Base-by-base conservation (phyloP, 1,140 invertebrate genomes). In the Wasmannia auropunctata region DNA sequence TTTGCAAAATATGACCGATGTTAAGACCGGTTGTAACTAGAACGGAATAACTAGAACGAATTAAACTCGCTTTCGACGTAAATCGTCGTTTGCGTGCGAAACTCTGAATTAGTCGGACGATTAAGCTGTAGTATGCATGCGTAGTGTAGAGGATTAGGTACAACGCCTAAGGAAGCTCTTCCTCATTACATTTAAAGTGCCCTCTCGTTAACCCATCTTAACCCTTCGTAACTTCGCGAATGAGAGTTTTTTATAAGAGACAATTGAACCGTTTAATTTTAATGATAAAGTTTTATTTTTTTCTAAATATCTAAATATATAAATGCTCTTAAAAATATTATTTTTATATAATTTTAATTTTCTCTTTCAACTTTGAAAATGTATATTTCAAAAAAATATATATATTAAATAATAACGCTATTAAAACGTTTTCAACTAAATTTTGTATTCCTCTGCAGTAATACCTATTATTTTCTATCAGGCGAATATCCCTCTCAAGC, bases 141-240 rank as follows among this genome's bases (percentile, higher is more conserved):
- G n/a, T 40, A 62, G n/a, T n/a, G n/a, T n/a, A 85, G 25, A 51
- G 22, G n/a, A n/a, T n/a, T 77, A 46, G 37, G 14, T 34, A 54
- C 19, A n/a, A 46, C 22, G 67, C 3, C 40, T 72, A 62, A 43
- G 51, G n/a, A 22, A 72, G 22, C 51, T 84, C 56, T 84, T 16
- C 28, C 86, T 87, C 54, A 74, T 85, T 87, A 85, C 7, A 28
- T 60, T 19, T 54, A 31, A 74, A 86, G 51, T 25, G 7, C 62
- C 0, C 22, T 16, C 49, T 81, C 63, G 58, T 83, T 90, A 70
- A 79, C 56, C 56, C 31, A 56, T 77, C 54, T 84, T 74, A 87
- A 81, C 58, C 69, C 88, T 83, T 70, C 87, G 79, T 88, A 91
- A 91, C 43, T 67, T 85, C 70, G 88, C 79, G 46, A 81, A 89